These are phyloP conservation scores for Leptopilina syphax DNA, from an alignment of 2,888 invertebrate species.

Conservation along the genomic window DNA sequence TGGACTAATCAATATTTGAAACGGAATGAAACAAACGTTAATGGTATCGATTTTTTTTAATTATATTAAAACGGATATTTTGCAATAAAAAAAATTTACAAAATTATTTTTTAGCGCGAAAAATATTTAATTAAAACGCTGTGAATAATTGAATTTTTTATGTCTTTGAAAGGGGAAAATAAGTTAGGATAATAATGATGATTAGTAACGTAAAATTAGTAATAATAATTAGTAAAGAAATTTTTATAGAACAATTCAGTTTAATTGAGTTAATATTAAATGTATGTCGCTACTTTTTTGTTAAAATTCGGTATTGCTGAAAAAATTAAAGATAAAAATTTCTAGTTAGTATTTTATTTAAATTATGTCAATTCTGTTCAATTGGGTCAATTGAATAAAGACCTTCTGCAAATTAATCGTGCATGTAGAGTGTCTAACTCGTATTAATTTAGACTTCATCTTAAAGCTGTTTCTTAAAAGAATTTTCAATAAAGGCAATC, in stretches of 20 bases:
- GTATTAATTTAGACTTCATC: background rate
- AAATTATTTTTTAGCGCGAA: background rate
- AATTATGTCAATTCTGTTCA: background rate
- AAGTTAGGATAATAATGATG: too few relatives aligned
- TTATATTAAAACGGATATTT: too few relatives aligned
- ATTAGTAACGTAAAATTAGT: too few relatives aligned
- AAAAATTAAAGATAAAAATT: background rate
- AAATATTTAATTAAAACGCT: too few relatives aligned
- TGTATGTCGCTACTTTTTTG: background rate
- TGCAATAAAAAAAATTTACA: background rate
- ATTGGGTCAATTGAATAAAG: constrained; percentile 8
- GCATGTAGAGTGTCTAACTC: background rate
- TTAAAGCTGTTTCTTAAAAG: background rate
- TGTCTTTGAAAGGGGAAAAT: too few relatives aligned
- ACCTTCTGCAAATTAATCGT: background rate
- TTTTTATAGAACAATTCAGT: too few relatives aligned
- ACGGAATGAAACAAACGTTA: background rate
- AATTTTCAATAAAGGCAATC: background rate
- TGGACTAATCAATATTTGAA: constrained; percentile 30
- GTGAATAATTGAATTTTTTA: too few relatives aligned
- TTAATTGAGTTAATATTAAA: background rate
- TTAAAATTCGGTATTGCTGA: background rate
- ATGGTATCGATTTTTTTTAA: background rate
- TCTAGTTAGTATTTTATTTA: constrained; percentile 1
- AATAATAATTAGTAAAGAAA: too few relatives aligned